phyloP scores from a whole-genome alignment of 2,888 invertebrate genomes.

The Acronicta psi region DNA sequence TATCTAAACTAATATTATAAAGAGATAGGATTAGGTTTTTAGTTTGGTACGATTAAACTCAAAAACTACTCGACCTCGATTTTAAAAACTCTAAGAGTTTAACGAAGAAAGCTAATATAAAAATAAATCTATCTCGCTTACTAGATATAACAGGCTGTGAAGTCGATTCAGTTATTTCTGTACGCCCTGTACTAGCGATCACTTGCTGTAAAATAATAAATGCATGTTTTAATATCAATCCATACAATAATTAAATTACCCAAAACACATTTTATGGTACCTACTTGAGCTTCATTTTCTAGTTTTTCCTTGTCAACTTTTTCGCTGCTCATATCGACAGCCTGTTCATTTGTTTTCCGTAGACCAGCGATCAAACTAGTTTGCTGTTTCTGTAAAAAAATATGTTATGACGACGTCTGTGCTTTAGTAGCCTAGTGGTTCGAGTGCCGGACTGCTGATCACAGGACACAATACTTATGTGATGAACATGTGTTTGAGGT shows the following conservation, averaged over 20 bases:
- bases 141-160: slow-evolving; percentile 85
- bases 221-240: background rate
- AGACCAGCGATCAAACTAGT: slow-evolving; percentile 97
- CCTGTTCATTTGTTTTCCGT: slow-evolving; percentile 94
- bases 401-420: too few relatives aligned
- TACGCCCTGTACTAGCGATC: slow-evolving; percentile 72
- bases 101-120: too few relatives aligned
- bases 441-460: too few relatives aligned
- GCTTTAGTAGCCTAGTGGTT: too few relatives aligned
- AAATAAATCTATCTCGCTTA: slow-evolving; percentile 69
- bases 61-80: too few relatives aligned
- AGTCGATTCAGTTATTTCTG: slow-evolving; percentile 83
- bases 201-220: slow-evolving; percentile 63
- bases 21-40: too few relatives aligned
- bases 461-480: too few relatives aligned
- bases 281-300: slow-evolving; percentile 79
- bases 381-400: slow-evolving; percentile 94
- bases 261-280: background rate
- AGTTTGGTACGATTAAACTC: too few relatives aligned
- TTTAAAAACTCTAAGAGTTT: too few relatives aligned
- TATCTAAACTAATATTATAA: too few relatives aligned
- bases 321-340: slow-evolving; percentile 87
- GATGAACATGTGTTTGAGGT: too few relatives aligned
- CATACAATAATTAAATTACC: background rate
- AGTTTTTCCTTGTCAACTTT: slow-evolving; percentile 91